Evolutionary conservation across 1,140 invertebrate genomes (phyloP), one percentile per base, ranked within the genome.

Genomic region (Formica exsecta): DNA sequence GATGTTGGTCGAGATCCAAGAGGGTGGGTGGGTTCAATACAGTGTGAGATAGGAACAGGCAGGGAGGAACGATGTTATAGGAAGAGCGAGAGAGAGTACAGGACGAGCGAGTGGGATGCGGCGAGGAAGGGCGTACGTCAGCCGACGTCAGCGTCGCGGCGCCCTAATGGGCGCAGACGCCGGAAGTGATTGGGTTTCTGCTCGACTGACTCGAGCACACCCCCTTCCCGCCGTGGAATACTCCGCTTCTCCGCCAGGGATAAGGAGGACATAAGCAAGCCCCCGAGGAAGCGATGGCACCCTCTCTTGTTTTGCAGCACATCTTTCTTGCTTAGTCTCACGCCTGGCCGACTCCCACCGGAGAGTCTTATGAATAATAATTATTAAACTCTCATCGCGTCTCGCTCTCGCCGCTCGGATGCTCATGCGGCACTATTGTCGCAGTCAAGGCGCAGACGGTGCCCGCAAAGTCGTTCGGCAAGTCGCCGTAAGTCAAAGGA

Each of bases 171-270:
- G 94, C 93, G 95, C 94, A 94, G 95, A 95, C 95, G 95, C 95
- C 95, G 95, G 95, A 95, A 95, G 94, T 95, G 95, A 95, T 95
- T 95, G 95, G 94, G 94, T 95, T 95, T 95, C 94, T 91, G 94
- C 95, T 95, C 94, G 95, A 95, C 94, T 95, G 95, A 95, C 93
- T 94, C 94, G 90, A 91, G 93, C 92, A 91, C 91, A 89, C 89
- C 92, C 92, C 90, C 93, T 81, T 89, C 88, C 80, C 89, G 71
- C 88, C 86, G 73, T 87, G 85, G 91, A 91, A 76, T 90, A 90
- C 91, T 92, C 81, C 85, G 90, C 87, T 89, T 88, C 88, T 91
- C 89, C 54, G 86, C 84, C 86, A 75, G 87, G 76, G 88, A 79
- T 77, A 89, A 89, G 86, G 91, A 88, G 90, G 86, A 89, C 88